Percentiles rank a stretch among this genome's conserved stretches.
These are phyloP conservation scores for Hippopotamus amphibius DNA, from an alignment of 2,113 vertebrate genomes.

Conservation along the genomic window DNA sequence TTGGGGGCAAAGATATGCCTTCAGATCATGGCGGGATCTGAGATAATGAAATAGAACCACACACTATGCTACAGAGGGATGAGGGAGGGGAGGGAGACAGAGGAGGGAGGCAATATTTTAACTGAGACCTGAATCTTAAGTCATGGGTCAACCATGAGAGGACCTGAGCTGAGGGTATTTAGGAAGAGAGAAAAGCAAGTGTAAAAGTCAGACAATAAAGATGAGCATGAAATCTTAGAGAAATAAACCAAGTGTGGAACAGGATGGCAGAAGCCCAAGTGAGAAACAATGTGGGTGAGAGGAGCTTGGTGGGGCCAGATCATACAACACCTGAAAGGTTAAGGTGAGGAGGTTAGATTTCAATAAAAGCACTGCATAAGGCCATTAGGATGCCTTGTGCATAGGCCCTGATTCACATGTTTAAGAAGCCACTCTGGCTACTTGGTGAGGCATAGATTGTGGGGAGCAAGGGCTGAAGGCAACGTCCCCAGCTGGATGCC, in stretches of 20 bases:
- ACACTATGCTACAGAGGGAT: too few species aligned
- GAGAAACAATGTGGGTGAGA: background rate
- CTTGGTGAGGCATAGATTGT: too few species aligned
- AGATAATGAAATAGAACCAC: background rate
- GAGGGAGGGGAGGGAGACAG: background rate
- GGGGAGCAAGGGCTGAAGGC: background rate
- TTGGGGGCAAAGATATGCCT: background rate
- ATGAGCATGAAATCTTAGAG: background rate
- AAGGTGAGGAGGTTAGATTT: background rate
- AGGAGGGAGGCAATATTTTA: background rate
- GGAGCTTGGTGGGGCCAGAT: background rate
- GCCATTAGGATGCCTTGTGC: background rate
- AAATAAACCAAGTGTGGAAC: background rate
- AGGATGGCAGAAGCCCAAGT: background rate
- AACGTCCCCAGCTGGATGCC: rapidly evolving
- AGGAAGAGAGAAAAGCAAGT: background rate
- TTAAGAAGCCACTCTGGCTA: background rate
- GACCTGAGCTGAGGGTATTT: background rate
- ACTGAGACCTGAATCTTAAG: background rate
- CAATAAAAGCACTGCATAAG: background rate
- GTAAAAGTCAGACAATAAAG: background rate
- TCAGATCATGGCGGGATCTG: background rate
- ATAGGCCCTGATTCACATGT: background rate
- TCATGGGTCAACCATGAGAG: background rate
- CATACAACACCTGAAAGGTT: background rate